A percentile compares a stretch with the other conserved stretches of the same genome.
Conservation (phyloP, 2,888 invertebrate species). For the Perithous albicinctus region DNA sequence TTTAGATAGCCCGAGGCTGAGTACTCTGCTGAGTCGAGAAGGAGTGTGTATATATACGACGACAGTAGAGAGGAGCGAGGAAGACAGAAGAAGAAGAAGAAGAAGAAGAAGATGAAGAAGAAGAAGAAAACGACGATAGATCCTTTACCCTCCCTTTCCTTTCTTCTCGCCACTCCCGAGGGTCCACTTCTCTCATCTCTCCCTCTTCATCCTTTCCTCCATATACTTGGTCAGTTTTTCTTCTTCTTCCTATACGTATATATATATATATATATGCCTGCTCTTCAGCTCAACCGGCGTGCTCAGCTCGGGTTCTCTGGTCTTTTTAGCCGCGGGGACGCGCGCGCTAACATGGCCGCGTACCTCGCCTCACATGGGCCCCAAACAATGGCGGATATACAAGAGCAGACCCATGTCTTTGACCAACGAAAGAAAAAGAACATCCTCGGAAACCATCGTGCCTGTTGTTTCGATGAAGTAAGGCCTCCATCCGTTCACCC, state of each 20-base stretch:
- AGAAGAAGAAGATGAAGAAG: slow-evolving; percentile 8
- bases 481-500: background rate
- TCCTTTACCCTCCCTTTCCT: slow-evolving; percentile 65
- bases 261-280: too few species aligned
- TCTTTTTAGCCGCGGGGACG: slow-evolving; percentile 77
- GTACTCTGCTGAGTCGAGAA: slow-evolving; percentile 37
- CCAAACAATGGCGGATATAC: slow-evolving; percentile 83
- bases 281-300: slow-evolving; percentile 42
- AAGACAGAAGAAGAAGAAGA: background rate
- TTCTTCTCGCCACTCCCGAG: slow-evolving; percentile 64
- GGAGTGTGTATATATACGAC: slow-evolving; percentile 16
- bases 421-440: slow-evolving; percentile 6
- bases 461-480: slow-evolving; percentile 7
- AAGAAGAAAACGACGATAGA: slow-evolving; percentile 23
- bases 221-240: slow-evolving; percentile 32
- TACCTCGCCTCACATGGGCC: slow-evolving; percentile 78
- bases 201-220: slow-evolving; percentile 39
- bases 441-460: background rate
- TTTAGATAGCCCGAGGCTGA: slow-evolving; percentile 53
- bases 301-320: slow-evolving; percentile 69
- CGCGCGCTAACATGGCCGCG: slow-evolving; percentile 82
- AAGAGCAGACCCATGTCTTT: slow-evolving; percentile 65
- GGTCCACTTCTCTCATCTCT: slow-evolving; percentile 69
- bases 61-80: slow-evolving; percentile 13
- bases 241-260: slow-evolving; percentile 22